phyloP scores from a whole-genome alignment of 2,797 vertebrate species.

The Carduelis carduelis region DNA sequence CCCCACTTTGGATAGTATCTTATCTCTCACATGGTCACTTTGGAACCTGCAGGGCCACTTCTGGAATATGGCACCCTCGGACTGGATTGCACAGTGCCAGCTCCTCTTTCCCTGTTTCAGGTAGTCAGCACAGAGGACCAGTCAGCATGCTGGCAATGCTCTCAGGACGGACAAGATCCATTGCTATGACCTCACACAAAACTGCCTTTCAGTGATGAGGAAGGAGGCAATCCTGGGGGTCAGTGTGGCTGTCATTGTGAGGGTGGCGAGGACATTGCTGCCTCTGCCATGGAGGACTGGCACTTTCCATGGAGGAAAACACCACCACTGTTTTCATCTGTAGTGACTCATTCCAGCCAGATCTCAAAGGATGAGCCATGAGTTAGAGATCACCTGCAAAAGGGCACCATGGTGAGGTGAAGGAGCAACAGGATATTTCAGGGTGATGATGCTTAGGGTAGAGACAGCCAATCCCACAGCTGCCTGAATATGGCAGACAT shows the following conservation, averaged over 20 bases:
- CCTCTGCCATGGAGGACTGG: neutral
- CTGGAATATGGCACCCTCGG: neutral
- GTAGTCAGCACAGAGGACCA: neutral
- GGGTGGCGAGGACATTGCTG: fast-evolving
- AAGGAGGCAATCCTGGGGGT: neutral
- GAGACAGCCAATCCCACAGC: neutral
- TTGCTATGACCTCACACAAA: neutral
- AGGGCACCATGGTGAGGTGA: neutral
- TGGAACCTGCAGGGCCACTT: neutral
- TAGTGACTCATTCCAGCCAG: neutral
- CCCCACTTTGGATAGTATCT: neutral
- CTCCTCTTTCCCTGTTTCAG: neutral
- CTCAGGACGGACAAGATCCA: neutral
- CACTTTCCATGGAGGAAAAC: no score
- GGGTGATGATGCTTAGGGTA: neutral
- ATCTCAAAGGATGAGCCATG: neutral
- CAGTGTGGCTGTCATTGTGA: neutral
- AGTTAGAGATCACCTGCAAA: neutral
- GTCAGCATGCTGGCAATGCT: neutral
- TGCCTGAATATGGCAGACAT: neutral
- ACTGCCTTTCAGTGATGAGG: neutral
- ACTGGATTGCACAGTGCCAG: neutral
- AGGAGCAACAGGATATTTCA: neutral
- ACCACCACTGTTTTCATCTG: neutral
- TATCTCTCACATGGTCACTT: neutral